phyloP scores from a whole-genome alignment of 2,797 vertebrate genomes.

The Sebastes reedi region DNA sequence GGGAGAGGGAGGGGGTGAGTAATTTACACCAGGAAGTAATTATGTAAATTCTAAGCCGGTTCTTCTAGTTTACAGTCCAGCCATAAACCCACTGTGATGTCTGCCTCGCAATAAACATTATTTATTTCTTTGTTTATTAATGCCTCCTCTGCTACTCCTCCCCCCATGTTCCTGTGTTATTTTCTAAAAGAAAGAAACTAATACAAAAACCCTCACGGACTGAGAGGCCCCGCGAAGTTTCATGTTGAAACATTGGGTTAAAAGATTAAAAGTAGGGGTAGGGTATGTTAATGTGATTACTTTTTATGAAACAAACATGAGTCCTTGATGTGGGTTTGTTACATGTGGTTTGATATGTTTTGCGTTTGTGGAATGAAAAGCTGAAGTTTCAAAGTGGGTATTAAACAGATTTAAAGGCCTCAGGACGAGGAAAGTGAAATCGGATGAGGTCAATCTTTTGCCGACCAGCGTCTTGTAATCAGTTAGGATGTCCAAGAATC shows the following conservation, averaged over 20 bases:
- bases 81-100: slow-evolving; percentile 82
- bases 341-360: slow-evolving; percentile 73
- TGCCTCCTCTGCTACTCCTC: slow-evolving; percentile 47
- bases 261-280: slow-evolving; percentile 25
- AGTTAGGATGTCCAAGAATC: not conserved
- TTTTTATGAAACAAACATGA: slow-evolving; percentile 70
- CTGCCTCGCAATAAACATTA: slow-evolving; percentile 78
- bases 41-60: slow-evolving; percentile 82
- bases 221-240: slow-evolving; percentile 32
- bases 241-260: slow-evolving; percentile 29
- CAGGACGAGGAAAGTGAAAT: slow-evolving; percentile 49
- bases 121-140: slow-evolving; percentile 81
- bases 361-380: slow-evolving; percentile 55
- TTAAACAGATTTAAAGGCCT: slow-evolving; percentile 44
- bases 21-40: slow-evolving; percentile 87
- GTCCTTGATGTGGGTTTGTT: slow-evolving; percentile 71
- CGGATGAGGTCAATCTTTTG: slow-evolving; percentile 21
- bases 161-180: slow-evolving; percentile 32
- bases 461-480: slow-evolving; percentile 16
- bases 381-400: slow-evolving; percentile 43
- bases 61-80: slow-evolving; percentile 79
- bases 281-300: slow-evolving; percentile 64
- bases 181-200: slow-evolving; percentile 39
- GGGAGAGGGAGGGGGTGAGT: slow-evolving; percentile 48
- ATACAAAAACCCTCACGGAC: slow-evolving; percentile 14